phyloP scores from a whole-genome alignment of 2,888 invertebrate genomes.

The Linyphia triangularis region DNA sequence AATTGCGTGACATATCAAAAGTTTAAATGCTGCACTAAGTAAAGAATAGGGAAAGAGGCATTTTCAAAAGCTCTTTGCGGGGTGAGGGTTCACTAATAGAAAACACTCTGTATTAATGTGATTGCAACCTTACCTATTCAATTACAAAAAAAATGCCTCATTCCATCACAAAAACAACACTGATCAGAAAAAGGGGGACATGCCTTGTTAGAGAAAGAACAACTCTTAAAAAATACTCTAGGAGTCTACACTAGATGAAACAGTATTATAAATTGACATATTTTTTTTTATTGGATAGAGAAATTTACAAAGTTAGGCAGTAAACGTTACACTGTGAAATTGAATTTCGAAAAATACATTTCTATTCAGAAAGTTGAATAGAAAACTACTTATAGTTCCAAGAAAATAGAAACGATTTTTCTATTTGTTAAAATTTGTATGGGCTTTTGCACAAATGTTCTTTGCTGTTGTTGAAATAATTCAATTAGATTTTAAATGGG shows the following conservation, averaged over 20 bases:
- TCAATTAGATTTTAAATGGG: conserved; percentile 50
- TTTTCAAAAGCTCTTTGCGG: conserved; percentile 60
- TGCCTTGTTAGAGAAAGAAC: conserved; percentile 54
- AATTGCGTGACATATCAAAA: conserved; percentile 67
- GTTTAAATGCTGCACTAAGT: conserved; percentile 57
- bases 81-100: conserved; percentile 25
- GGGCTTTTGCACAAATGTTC: conserved; percentile 46
- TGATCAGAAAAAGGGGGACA: conserved; percentile 33
- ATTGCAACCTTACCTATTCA: conserved; percentile 22
- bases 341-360: conserved; percentile 74
- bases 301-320: conserved; percentile 73
- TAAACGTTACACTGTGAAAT: conserved; percentile 68
- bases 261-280: conserved; percentile 61
- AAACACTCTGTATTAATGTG: conserved; percentile 24
- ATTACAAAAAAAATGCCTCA: conserved; percentile 63
- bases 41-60: conserved; percentile 56
- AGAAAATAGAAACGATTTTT: conserved; percentile 70
- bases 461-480: conserved; percentile 32
- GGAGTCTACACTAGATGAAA: conserved; percentile 60
- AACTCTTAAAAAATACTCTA: conserved; percentile 55
- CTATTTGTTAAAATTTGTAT: conserved; percentile 59
- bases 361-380: conserved; percentile 71
- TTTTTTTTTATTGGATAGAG: conserved; percentile 52
- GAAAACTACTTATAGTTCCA: conserved; percentile 72
- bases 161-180: conserved; percentile 42